phyloP scores from a whole-genome alignment of 2,113 vertebrate genomes.

The Pteruthius melanotis region DNA sequence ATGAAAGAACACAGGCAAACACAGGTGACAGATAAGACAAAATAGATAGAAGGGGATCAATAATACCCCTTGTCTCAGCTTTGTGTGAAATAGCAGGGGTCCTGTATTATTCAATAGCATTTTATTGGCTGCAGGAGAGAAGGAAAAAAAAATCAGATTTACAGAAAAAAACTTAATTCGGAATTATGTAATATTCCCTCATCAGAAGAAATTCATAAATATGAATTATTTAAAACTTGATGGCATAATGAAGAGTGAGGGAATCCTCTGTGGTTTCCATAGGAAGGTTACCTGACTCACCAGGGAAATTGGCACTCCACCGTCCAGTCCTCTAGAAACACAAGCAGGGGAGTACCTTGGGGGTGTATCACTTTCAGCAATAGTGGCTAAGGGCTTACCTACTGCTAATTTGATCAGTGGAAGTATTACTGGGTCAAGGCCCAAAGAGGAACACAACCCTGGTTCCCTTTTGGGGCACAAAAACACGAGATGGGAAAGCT shows the following conservation, averaged over 20 bases:
- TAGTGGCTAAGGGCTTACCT: not conserved
- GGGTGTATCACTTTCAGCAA: not conserved
- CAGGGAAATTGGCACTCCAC: not conserved
- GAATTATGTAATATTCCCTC: not conserved
- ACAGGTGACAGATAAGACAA: not conserved
- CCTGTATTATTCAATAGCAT: not conserved
- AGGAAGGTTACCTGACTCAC: rapidly evolving
- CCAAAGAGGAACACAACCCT: not conserved
- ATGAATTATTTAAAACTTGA: not conserved
- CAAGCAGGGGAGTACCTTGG: not conserved
- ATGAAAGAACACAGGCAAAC: not conserved
- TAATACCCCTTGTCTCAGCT: not conserved
- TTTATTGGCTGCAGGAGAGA: not conserved
- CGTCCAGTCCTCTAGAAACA: not conserved
- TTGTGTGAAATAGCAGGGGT: not conserved
- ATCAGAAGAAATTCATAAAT: not conserved
- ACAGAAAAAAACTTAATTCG: not conserved
- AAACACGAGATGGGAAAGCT: not conserved
- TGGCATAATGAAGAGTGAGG: not conserved
- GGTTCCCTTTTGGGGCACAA: rapidly evolving
- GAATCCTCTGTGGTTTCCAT: not conserved
- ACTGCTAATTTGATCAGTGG: not conserved
- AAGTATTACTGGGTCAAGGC: not conserved
- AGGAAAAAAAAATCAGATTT: not conserved
- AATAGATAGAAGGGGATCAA: not conserved